Conservation (phyloP, 1,140 invertebrate species). For the Andrena cerasifolii region DNA sequence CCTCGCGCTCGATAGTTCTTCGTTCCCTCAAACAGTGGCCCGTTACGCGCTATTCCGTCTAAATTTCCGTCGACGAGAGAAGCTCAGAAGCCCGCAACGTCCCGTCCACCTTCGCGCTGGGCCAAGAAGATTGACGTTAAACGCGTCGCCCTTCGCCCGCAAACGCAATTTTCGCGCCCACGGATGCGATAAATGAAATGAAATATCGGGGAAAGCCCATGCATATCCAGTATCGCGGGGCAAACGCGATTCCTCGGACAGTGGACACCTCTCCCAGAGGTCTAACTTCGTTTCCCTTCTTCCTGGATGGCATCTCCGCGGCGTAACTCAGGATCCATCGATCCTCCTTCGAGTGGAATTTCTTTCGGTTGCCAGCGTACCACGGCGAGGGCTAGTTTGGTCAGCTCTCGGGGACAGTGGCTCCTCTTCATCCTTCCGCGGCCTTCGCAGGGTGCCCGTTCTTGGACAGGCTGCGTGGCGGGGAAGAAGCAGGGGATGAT, state of each 20-base stretch:
- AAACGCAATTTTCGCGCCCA: slow-evolving; percentile 26
- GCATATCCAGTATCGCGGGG: slow-evolving; percentile 21
- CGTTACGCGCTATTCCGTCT: too few relatives aligned
- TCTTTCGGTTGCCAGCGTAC: neutral
- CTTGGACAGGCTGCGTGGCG: neutral
- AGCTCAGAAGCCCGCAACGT: neutral
- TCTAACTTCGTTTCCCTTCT: slow-evolving; percentile 8
- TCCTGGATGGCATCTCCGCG: neutral
- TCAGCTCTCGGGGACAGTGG: slow-evolving; percentile 6
- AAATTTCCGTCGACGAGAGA: neutral
- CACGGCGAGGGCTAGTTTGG: neutral
- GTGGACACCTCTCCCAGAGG: neutral
- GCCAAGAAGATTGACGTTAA: neutral
- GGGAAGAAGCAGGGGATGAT: neutral
- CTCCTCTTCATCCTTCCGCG: neutral
- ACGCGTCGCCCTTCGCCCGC: neutral
- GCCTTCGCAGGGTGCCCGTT: too few relatives aligned
- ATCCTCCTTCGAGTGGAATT: slow-evolving; percentile 32
- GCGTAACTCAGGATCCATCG: neutral
- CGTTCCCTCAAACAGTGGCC: too few relatives aligned
- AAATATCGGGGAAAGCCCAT: slow-evolving; percentile 33
- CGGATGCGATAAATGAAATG: slow-evolving; percentile 36
- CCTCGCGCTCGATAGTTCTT: too few relatives aligned
- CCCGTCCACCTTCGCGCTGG: neutral
- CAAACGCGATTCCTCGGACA: slow-evolving; percentile 22